phyloP scores from a whole-genome alignment of 2,797 vertebrate genomes.

The Poecilia picta region DNA sequence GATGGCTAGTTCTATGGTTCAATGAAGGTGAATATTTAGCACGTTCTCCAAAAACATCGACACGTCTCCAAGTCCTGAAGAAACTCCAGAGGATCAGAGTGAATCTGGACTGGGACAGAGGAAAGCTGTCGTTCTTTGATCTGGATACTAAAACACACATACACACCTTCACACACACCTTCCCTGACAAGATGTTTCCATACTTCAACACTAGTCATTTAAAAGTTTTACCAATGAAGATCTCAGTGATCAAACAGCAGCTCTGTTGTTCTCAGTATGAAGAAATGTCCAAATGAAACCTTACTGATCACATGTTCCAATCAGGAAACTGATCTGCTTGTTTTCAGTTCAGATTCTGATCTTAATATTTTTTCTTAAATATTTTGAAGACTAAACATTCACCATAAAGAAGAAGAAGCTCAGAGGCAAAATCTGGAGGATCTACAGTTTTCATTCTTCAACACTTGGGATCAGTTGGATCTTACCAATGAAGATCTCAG shows the following conservation, averaged over 20 bases:
- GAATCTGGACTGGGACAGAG: slow-evolving; percentile 6
- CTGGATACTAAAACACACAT: slow-evolving; percentile 4
- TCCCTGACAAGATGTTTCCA: slow-evolving; percentile 4
- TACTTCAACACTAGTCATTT: neutral
- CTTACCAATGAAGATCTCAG: no score
- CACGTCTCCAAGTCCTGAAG: neutral
- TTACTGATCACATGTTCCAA: neutral
- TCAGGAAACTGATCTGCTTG: neutral
- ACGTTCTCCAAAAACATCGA: neutral
- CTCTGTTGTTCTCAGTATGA: neutral
- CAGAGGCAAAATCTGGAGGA: no score
- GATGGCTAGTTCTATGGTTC: neutral
- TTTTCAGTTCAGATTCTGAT: no score
- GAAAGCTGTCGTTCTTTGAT: slow-evolving; percentile 4
- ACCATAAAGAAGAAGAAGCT: no score
- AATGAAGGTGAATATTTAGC: neutral
- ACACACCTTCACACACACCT: slow-evolving; percentile 12
- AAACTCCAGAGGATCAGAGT: slow-evolving; percentile 5
- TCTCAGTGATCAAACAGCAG: neutral
- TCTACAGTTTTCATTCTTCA: no score
- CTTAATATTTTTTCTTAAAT: no score
- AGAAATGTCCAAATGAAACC: neutral
- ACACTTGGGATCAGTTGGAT: no score
- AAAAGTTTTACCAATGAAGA: neutral
- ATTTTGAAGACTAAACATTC: no score